phyloP scores from a whole-genome alignment of 2,113 vertebrate species.

The Tetraodon nigroviridis region DNA sequence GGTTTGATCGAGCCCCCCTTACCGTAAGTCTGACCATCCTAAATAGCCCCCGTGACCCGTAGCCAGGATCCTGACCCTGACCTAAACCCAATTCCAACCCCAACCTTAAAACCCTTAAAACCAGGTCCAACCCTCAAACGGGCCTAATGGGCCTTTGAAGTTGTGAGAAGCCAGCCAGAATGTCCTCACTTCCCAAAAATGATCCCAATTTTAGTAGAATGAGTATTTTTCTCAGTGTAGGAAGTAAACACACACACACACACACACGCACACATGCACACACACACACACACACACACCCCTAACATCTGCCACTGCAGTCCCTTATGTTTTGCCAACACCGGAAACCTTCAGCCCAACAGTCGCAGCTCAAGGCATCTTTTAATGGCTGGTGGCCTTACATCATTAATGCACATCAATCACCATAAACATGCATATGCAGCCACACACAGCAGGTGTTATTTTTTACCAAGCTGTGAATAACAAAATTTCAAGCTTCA shows the following conservation, averaged over 20 bases:
- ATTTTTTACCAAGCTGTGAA: slow-evolving; percentile 55
- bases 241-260: slow-evolving; percentile 12
- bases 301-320: slow-evolving; percentile 65
- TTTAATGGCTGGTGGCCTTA: slow-evolving; percentile 59
- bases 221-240: too few relatives aligned
- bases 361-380: slow-evolving; percentile 63
- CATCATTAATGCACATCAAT: slow-evolving; percentile 70
- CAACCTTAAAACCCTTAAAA: too few relatives aligned
- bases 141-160: too few relatives aligned
- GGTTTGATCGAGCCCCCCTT: too few relatives aligned
- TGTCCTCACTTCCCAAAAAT: too few relatives aligned
- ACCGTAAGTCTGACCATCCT: too few relatives aligned
- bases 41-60: too few relatives aligned
- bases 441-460: slow-evolving; percentile 34
- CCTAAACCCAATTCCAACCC: too few relatives aligned
- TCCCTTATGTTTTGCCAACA: slow-evolving; percentile 66
- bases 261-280: slow-evolving; percentile 29
- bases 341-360: slow-evolving; percentile 67
- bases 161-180: too few relatives aligned
- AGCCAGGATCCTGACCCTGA: too few relatives aligned
- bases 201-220: too few relatives aligned
- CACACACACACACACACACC: slow-evolving; percentile 24
- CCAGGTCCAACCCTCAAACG: too few relatives aligned
- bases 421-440: slow-evolving; percentile 48
- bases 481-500: slow-evolving; percentile 45